Percentiles rank a stretch among this genome's conserved stretches.
Conservation (phyloP, 2,888 invertebrate species). For the Ornithoptera alexandrae region DNA sequence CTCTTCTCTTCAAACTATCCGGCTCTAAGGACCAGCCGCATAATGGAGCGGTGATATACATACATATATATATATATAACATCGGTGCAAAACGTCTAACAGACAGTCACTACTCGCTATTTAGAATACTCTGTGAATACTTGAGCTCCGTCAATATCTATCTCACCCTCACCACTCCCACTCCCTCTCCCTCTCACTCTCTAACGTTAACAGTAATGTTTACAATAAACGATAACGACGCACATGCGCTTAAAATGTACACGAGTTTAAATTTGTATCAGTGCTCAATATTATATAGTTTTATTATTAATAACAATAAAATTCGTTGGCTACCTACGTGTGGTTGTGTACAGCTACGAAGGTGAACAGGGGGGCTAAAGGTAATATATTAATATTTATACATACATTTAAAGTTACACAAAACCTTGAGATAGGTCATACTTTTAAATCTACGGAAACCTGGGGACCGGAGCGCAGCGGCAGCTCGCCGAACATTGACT, state of each 20-base stretch:
- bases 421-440: conserved; percentile 12
- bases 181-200: conserved; percentile 29
- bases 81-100: conserved; percentile 77
- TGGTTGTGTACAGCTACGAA: conserved; percentile 57
- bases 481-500: no score
- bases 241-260: conserved; percentile 58
- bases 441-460: conserved; percentile 35
- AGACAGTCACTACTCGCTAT: conserved; percentile 67
- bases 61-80: conserved; percentile 49
- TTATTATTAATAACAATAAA: conserved; percentile 49
- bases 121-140: conserved; percentile 73
- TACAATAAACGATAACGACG: conserved; percentile 37
- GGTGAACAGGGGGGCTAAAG: conserved; percentile 62
- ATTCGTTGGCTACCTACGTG: conserved; percentile 78
- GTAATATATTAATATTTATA: conserved; percentile 60
- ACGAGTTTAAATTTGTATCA: conserved; percentile 68
- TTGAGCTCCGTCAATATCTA: conserved; percentile 50
- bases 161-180: conserved; percentile 40
- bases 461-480: conserved; percentile 40
- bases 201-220: conserved; percentile 72
- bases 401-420: conserved; percentile 36
- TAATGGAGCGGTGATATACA: conserved; percentile 38
- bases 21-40: conserved; percentile 15
- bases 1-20: conserved; percentile 7
- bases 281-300: conserved; percentile 70